phyloP scores from a whole-genome alignment of 2,888 invertebrate species.

The Penaeus monodon region DNA sequence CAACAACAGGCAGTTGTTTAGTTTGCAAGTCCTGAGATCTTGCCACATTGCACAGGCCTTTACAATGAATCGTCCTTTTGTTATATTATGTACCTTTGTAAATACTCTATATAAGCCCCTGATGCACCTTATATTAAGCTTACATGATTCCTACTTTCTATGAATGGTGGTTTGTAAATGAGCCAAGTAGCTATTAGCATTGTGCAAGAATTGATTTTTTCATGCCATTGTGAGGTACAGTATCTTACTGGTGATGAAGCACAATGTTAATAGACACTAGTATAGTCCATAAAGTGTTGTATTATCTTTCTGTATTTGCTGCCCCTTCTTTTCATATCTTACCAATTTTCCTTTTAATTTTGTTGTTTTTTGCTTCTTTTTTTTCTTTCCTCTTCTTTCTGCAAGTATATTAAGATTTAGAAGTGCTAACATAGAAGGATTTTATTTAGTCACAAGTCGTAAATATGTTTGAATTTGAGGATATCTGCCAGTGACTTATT shows the following conservation, averaged over 20 bases:
- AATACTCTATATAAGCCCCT: slow-evolving; percentile 2
- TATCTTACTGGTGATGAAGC: too few relatives aligned
- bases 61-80: slow-evolving; percentile 5
- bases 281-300: too few relatives aligned
- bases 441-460: slow-evolving; percentile 6
- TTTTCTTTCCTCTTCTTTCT: too few relatives aligned
- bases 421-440: not conserved
- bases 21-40: not conserved
- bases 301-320: too few relatives aligned
- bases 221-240: too few relatives aligned
- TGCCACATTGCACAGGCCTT: slow-evolving; percentile 2
- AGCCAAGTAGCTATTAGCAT: not conserved
- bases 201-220: not conserved
- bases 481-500: slow-evolving; percentile 12
- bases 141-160: slow-evolving; percentile 1
- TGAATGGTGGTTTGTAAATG: not conserved
- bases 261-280: too few relatives aligned
- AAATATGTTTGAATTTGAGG: not conserved
- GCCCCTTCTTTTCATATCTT: too few relatives aligned
- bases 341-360: too few relatives aligned
- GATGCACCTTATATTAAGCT: slow-evolving; percentile 12
- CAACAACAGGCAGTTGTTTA: slow-evolving; percentile 11
- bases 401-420: not conserved
- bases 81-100: slow-evolving; percentile 14
- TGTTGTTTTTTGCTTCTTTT: too few relatives aligned